phyloP scores from a whole-genome alignment of 2,888 invertebrate species.

The Lottia gigantea region DNA sequence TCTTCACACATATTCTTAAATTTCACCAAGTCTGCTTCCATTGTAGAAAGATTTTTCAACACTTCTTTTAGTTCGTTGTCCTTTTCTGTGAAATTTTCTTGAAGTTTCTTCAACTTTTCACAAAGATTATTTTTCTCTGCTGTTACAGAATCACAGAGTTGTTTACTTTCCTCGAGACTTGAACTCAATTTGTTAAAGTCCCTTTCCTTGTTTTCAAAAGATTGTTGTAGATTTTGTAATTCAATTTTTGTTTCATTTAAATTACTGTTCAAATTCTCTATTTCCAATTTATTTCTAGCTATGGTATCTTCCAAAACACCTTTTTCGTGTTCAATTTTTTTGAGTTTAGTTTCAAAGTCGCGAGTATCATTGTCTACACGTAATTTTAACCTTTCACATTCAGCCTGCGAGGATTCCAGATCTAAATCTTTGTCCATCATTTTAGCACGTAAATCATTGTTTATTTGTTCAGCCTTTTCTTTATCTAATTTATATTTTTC shows the following conservation, averaged over 20 bases:
- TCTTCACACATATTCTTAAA: constrained; percentile 15
- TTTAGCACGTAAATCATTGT: constrained; percentile 24
- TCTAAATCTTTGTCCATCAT: constrained; percentile 34
- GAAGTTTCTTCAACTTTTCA: constrained; percentile 16
- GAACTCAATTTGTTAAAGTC: constrained; percentile 3
- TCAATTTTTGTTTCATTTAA: constrained; percentile 6
- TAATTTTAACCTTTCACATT: constrained; percentile 28
- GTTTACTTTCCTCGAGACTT: background rate
- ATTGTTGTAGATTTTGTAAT: constrained; percentile 10
- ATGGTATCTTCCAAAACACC: constrained; percentile 28
- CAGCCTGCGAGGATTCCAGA: constrained; percentile 31
- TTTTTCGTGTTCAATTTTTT: constrained; percentile 27
- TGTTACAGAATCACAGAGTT: constrained; percentile 9
- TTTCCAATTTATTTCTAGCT: constrained; percentile 9
- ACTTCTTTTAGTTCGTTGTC: constrained; percentile 31
- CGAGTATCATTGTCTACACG: constrained; percentile 23
- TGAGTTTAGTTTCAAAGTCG: constrained; percentile 25
- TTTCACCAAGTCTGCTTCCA: constrained; percentile 10
- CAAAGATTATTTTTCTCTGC: constrained; percentile 13
- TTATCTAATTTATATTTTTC: background rate
- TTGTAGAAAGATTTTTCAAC: constrained; percentile 12
- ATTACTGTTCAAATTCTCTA: constrained; percentile 10
- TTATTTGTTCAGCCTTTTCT: constrained; percentile 23
- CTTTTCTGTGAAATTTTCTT: constrained; percentile 27
- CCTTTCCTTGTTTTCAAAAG: constrained; percentile 15